phyloP scores from a whole-genome alignment of 2,113 vertebrate genomes.

The Peromyscus californicus region DNA sequence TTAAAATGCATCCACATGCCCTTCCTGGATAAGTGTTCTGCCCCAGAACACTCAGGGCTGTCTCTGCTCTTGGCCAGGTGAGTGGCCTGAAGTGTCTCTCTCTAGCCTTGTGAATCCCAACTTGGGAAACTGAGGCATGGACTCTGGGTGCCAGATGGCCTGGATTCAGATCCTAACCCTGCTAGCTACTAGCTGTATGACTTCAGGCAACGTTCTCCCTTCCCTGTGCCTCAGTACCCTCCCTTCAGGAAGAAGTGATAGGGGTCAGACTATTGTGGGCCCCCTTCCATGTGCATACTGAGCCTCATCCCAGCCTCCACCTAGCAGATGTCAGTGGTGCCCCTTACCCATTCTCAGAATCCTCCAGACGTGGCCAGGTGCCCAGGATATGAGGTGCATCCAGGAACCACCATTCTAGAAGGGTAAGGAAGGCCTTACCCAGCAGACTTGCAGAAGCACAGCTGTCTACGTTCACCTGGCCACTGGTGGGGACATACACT shows the following conservation, averaged over 20 bases:
- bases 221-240: neutral
- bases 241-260: fast-evolving
- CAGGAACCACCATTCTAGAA: neutral
- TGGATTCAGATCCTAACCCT: neutral
- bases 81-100: neutral
- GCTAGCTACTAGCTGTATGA: neutral
- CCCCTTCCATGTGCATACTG: neutral
- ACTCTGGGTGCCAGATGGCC: neutral
- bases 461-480: neutral
- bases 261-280: fast-evolving
- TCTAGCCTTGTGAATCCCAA: neutral
- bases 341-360: neutral
- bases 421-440: neutral
- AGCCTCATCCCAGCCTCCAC: neutral
- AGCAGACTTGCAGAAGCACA: neutral
- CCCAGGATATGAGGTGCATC: neutral
- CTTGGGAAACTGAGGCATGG: neutral
- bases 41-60: fast-evolving
- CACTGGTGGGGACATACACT: neutral
- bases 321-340: neutral
- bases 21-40: neutral
- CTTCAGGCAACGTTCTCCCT: neutral
- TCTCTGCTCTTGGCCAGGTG: fast-evolving
- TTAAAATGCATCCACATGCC: neutral
- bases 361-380: neutral